These are phyloP conservation scores for Branchipolynoe longqiensis DNA, from an alignment of 2,888 invertebrate species.

Conservation along the genomic window DNA sequence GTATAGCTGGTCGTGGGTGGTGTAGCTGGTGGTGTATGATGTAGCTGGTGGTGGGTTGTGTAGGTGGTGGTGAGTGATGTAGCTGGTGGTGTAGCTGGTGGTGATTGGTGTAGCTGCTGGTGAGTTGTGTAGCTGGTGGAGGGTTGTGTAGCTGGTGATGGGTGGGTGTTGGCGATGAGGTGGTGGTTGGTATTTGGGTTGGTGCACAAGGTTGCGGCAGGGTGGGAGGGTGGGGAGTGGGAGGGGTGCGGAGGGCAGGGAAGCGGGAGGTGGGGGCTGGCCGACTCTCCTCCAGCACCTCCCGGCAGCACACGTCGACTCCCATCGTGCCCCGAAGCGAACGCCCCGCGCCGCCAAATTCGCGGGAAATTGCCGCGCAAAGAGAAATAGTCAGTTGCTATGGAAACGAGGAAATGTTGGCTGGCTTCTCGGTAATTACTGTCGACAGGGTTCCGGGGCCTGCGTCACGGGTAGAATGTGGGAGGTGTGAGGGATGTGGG, in stretches of 20 bases:
- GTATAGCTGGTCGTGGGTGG: too few relatives aligned
- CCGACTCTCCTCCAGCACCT: neutral
- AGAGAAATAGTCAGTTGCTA: constrained; percentile 48
- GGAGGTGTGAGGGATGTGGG: neutral
- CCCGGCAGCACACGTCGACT: constrained; percentile 10
- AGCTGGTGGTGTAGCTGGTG: too few relatives aligned
- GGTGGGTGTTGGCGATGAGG: too few relatives aligned
- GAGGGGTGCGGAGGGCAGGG: neutral
- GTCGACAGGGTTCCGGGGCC: constrained; percentile 3
- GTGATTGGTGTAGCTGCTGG: too few relatives aligned
- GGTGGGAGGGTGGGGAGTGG: neutral
- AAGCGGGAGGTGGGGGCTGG: neutral
- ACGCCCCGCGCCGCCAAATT: constrained; percentile 29
- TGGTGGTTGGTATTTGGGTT: too few relatives aligned
- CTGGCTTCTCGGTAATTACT: constrained; percentile 35
- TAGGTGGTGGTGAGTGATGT: too few relatives aligned
- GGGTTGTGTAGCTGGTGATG: too few relatives aligned
- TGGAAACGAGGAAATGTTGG: constrained; percentile 47
- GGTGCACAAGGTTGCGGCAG: too few relatives aligned
- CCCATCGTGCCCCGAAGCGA: neutral
- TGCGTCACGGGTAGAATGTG: constrained; percentile 4
- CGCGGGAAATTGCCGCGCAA: constrained; percentile 31
- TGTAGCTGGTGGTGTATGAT: too few relatives aligned
- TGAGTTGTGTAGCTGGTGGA: too few relatives aligned
- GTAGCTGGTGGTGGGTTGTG: too few relatives aligned